Percentiles rank a stretch among this genome's conserved stretches.
These are phyloP conservation scores for Perizoma affinitatum DNA, from an alignment of 2,888 invertebrate genomes.

Conservation along the genomic window DNA sequence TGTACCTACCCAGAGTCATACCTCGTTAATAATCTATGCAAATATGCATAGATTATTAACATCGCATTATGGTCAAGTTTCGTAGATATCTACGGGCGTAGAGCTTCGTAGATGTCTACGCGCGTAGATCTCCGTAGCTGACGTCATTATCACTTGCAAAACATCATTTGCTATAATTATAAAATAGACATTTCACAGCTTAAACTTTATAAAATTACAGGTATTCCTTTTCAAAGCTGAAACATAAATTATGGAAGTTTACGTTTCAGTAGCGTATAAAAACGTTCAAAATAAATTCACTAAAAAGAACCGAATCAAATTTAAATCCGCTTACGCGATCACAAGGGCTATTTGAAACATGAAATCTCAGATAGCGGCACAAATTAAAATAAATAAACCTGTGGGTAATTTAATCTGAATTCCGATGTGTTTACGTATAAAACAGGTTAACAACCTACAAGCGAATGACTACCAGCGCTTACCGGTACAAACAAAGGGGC, in stretches of 20 bases:
- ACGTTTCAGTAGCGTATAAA: no score
- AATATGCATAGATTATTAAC: no score
- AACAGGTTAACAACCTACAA: background rate
- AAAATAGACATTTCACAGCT: no score
- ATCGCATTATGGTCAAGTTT: no score
- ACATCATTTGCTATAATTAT: no score
- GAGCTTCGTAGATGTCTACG: conserved; percentile 1
- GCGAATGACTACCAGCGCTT: background rate
- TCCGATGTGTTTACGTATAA: background rate
- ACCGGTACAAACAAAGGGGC: background rate
- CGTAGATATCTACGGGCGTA: conserved; percentile 11
- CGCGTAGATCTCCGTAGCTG: background rate
- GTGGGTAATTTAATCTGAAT: conserved; percentile 15
- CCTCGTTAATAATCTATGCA: background rate
- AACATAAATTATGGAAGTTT: no score
- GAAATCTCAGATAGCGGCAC: conserved; percentile 5
- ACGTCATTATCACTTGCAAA: no score
- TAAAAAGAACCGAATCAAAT: conserved; percentile 8
- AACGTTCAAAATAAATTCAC: background rate
- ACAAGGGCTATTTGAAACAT: conserved; percentile 17
- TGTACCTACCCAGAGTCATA: no score
- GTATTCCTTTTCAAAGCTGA: no score
- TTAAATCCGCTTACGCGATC: conserved; percentile 13
- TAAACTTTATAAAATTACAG: no score
- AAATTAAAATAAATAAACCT: conserved; percentile 12